Conservation (phyloP, 2,113 vertebrate species). For the Rhegmatorhina hoffmannsi region DNA sequence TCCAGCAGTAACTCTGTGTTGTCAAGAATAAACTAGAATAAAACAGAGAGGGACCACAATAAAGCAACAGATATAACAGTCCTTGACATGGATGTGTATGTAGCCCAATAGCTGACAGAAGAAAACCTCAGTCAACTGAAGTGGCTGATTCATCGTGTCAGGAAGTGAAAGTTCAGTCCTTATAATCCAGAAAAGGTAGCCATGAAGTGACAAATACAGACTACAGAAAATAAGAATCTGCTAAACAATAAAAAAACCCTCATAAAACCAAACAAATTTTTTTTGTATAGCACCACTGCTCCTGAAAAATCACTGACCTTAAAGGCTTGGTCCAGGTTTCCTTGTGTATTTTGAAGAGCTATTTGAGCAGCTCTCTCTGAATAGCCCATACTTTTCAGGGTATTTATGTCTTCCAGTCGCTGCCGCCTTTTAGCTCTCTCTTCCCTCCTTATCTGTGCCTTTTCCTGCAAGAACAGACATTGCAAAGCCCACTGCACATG, state of each 20-base stretch:
- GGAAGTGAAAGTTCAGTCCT: neutral
- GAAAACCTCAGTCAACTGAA: neutral
- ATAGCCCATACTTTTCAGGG: constrained; percentile 83
- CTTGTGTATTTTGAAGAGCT: constrained; percentile 80
- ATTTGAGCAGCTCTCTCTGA: constrained; percentile 79
- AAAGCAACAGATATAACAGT: neutral
- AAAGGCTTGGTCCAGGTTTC: constrained; percentile 83
- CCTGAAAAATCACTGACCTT: constrained; percentile 65
- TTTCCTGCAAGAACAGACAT: constrained; percentile 77
- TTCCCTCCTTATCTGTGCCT: constrained; percentile 80
- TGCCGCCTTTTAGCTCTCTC: constrained; percentile 81
- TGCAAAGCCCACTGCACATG: neutral
- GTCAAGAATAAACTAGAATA: constrained; percentile 72
- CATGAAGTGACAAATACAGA: neutral
- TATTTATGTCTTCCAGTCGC: constrained; percentile 76
- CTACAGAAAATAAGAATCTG: neutral
- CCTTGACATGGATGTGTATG: accelerated
- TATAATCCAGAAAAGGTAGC: neutral
- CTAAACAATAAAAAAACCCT: neutral
- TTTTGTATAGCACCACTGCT: neutral
- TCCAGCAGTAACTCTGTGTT: constrained; percentile 68
- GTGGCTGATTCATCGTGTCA: neutral
- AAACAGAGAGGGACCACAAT: neutral
- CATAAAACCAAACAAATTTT: neutral
- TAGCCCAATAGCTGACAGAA: neutral